Conservation (phyloP, 2,797 vertebrate species). For the Neoniphon sammara region DNA sequence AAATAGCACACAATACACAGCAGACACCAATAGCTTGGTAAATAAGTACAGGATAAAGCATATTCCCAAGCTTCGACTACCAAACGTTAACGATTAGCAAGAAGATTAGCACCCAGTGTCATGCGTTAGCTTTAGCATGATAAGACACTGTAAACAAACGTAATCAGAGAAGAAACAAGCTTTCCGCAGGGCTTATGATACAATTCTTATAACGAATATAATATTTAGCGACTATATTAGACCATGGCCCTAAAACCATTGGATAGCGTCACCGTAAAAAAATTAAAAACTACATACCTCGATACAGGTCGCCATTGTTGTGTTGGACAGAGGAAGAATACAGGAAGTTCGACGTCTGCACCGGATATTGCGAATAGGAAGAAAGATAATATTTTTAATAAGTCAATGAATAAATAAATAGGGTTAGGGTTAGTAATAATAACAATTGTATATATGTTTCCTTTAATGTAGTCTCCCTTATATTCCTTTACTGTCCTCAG, state of each 20-base stretch:
- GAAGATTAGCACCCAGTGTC: conserved; percentile 23
- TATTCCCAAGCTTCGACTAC: background rate
- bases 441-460: background rate
- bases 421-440: too few relatives aligned
- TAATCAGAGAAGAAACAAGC: background rate
- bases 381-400: background rate
- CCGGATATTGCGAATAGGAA: conserved; percentile 47
- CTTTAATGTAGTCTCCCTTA: too few relatives aligned
- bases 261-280: background rate
- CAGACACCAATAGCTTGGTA: too few relatives aligned
- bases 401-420: too few relatives aligned
- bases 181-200: fast-evolving
- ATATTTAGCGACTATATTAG: fast-evolving
- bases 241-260: fast-evolving
- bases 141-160: conserved; percentile 6
- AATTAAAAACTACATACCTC: conserved; percentile 58
- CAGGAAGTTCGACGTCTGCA: conserved; percentile 39
- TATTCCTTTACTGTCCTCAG: too few relatives aligned
- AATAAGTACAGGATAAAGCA: too few relatives aligned
- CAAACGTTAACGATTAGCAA: background rate
- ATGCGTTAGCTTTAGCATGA: conserved; percentile 51
- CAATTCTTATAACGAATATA: fast-evolving
- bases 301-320: conserved; percentile 63
- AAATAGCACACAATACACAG: background rate
- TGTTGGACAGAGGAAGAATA: background rate